Conservation (phyloP, 2,888 invertebrate genomes). For the Cataglyphis rosenhaueri region DNA sequence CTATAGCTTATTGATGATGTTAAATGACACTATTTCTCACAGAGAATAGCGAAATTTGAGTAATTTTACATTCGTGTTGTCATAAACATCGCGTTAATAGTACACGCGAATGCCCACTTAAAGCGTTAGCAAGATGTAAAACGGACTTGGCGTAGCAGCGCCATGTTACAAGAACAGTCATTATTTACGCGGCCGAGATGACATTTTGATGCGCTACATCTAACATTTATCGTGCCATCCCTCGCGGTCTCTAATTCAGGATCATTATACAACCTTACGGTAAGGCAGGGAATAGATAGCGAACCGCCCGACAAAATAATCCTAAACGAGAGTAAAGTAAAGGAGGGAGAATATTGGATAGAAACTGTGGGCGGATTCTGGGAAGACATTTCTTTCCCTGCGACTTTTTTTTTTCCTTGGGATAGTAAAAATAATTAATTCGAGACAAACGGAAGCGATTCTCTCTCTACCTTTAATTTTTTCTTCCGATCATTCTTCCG, state of each 20-base stretch:
- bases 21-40: constrained; percentile 12
- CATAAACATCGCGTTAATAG: constrained; percentile 35
- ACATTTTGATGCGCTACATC: constrained; percentile 35
- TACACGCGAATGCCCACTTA: constrained; percentile 8
- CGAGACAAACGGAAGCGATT: neutral
- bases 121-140: constrained; percentile 44
- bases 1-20: neutral
- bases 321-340: constrained; percentile 1
- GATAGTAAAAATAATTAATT: constrained; percentile 33
- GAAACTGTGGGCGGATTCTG: neutral
- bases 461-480: neutral
- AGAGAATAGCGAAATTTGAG: constrained; percentile 17
- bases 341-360: constrained; percentile 2
- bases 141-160: constrained; percentile 37
- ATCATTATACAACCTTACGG: constrained; percentile 37
- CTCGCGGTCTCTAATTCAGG: constrained; percentile 35
- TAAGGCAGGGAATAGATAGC: neutral
- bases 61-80: constrained; percentile 6
- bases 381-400: neutral
- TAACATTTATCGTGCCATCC: constrained; percentile 37
- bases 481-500: neutral
- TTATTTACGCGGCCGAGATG: constrained; percentile 26
- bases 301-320: constrained; percentile 4
- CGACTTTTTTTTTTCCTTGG: neutral
- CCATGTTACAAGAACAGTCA: constrained; percentile 24